phyloP scores from a whole-genome alignment of 2,888 invertebrate species.

The Balanococcus diminutus region DNA sequence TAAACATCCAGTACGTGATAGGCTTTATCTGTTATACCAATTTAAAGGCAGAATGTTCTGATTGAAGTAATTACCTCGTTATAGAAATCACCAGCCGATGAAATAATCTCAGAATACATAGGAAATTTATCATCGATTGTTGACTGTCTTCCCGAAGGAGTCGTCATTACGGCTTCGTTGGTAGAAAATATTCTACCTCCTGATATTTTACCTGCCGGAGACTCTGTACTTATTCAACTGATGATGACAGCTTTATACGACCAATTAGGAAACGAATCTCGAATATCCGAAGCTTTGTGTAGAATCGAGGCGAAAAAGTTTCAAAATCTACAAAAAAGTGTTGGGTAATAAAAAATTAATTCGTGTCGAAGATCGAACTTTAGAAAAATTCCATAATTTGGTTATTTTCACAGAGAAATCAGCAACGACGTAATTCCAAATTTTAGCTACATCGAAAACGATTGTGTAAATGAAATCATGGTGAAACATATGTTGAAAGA shows the following conservation, averaged over 20 bases:
- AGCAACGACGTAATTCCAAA: slow-evolving; percentile 59
- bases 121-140: background rate
- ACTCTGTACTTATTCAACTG: slow-evolving; percentile 75
- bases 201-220: slow-evolving; percentile 72
- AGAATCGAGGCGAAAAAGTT: slow-evolving; percentile 80
- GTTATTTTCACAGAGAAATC: slow-evolving; percentile 57
- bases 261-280: slow-evolving; percentile 64
- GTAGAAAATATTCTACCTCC: slow-evolving; percentile 75
- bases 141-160: slow-evolving; percentile 71
- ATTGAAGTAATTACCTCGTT: no score
- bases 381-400: background rate
- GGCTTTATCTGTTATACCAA: background rate
- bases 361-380: background rate
- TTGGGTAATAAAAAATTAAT: slow-evolving; percentile 57
- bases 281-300: slow-evolving; percentile 76
- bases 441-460: slow-evolving; percentile 57
- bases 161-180: slow-evolving; percentile 64
- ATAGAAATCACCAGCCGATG: slow-evolving; percentile 1
- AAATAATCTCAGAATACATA: slow-evolving; percentile 24
- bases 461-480: slow-evolving; percentile 59
- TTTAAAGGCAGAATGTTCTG: no score
- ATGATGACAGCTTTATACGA: slow-evolving; percentile 63
- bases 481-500: slow-evolving; percentile 62
- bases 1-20: background rate
- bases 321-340: slow-evolving; percentile 66